These are phyloP conservation scores for Tromatobia lineatoria DNA, from an alignment of 2,888 invertebrate genomes.

Conservation along the genomic window DNA sequence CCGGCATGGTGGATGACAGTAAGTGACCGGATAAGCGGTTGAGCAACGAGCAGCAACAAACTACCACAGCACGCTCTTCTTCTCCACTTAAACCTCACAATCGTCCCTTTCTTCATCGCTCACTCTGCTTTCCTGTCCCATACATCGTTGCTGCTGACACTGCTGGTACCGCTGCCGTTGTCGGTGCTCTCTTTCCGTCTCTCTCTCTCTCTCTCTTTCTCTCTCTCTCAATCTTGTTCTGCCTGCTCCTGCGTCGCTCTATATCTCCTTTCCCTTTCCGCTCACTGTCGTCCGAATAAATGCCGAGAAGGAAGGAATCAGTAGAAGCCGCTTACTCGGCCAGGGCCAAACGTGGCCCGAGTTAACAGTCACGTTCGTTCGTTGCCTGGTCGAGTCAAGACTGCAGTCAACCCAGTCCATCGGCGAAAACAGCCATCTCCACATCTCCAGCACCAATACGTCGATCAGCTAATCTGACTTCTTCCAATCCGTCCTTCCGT, in stretches of 20 bases:
- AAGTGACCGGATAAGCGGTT: conserved; percentile 41
- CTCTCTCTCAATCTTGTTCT: conserved; percentile 34
- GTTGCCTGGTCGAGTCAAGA: conserved; percentile 59
- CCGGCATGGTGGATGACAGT: conserved; percentile 55
- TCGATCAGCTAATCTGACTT: conserved; percentile 24
- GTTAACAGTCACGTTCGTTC: conserved; percentile 28
- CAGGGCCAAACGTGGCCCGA: conserved; percentile 53
- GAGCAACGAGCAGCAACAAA: conserved; percentile 59
- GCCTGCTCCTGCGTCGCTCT: conserved; percentile 18
- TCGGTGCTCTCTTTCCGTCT: not conserved
- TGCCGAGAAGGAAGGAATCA: conserved; percentile 46
- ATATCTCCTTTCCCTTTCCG: conserved; percentile 46
- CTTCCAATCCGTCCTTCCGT: conserved; percentile 61
- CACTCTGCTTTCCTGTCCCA: conserved; percentile 47
- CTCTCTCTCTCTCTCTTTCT: conserved; percentile 16
- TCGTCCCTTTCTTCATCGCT: conserved; percentile 59
- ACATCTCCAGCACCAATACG: conserved; percentile 42
- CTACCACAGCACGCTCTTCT: conserved; percentile 53
- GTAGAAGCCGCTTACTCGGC: conserved; percentile 39
- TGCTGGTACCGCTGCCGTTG: conserved; percentile 35
- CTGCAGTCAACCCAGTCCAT: conserved; percentile 34
- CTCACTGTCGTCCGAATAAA: conserved; percentile 42
- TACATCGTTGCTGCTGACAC: conserved; percentile 39
- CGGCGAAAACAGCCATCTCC: conserved; percentile 22
- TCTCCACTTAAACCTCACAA: conserved; percentile 2